phyloP scores from a whole-genome alignment of 37 sponge, comb jelly and placozoan species.

The Bolinopsis microptera region DNA sequence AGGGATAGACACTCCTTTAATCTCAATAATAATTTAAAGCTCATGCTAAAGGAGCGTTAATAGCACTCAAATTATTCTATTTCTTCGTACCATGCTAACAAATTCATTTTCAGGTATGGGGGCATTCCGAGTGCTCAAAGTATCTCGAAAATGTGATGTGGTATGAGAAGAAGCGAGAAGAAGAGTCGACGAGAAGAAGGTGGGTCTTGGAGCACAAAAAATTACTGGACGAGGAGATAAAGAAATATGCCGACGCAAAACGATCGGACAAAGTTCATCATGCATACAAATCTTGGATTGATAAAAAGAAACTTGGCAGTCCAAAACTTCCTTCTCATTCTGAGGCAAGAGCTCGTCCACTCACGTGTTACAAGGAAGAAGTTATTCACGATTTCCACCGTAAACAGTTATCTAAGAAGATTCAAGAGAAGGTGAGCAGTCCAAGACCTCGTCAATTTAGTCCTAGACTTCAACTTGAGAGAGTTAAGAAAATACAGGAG shows the following conservation, averaged over 20 bases:
- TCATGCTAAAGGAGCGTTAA: too few relatives aligned
- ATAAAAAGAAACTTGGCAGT: not conserved
- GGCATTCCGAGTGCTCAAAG: constrained; percentile 53
- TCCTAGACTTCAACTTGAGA: not conserved
- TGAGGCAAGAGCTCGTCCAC: not conserved
- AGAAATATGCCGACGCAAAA: not conserved
- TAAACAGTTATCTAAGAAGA: not conserved
- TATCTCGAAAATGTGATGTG: constrained; percentile 60
- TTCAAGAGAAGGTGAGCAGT: not conserved
- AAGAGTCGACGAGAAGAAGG: not conserved
- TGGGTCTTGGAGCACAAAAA: constrained; percentile 57
- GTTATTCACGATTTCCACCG: constrained; percentile 16
- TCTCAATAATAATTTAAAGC: too few relatives aligned
- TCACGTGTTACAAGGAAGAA: not conserved
- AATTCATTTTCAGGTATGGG: constrained; percentile 50
- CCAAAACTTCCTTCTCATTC: constrained; percentile 12
- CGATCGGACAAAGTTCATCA: constrained; percentile 44
- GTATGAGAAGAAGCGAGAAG: constrained; percentile 21
- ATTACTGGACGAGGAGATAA: constrained; percentile 12
- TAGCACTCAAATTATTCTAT: too few relatives aligned
- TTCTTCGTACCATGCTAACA: too few relatives aligned
- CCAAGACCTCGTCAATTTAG: not conserved
- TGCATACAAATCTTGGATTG: constrained; percentile 58
- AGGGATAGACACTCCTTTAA: too few relatives aligned
- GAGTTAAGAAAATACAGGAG: constrained; percentile 60